phyloP scores from a whole-genome alignment of 2,888 invertebrate species.

The Stenodema calcarata region DNA sequence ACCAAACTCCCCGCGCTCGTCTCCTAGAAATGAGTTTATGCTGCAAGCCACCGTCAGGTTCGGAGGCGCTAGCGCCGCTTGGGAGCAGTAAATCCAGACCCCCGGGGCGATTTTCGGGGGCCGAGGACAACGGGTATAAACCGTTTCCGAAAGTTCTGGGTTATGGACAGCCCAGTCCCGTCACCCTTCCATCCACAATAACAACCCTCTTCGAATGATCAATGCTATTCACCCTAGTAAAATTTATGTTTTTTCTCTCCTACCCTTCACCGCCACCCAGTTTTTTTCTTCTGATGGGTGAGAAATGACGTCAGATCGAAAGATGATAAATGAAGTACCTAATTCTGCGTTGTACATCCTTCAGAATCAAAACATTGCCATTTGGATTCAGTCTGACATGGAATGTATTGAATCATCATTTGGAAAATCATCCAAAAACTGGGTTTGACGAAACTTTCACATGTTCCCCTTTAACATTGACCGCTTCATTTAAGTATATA shows the following conservation, averaged over 20 bases:
- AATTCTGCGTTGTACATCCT: too few relatives aligned
- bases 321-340: neutral
- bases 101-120: neutral
- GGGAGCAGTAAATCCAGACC: slow-evolving; percentile 36
- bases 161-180: neutral
- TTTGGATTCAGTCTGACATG: too few relatives aligned
- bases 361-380: too few relatives aligned
- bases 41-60: neutral
- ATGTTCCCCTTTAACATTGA: too few relatives aligned
- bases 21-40: slow-evolving; percentile 37
- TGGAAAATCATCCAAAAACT: too few relatives aligned
- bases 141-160: neutral
- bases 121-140: neutral
- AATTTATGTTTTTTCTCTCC: neutral
- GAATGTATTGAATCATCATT: too few relatives aligned
- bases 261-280: neutral
- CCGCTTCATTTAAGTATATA: too few relatives aligned
- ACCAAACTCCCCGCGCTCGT: neutral
- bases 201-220: neutral
- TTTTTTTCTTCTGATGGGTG: neutral
- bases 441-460: too few relatives aligned
- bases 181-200: neutral
- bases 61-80: slow-evolving; percentile 11
- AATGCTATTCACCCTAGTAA: neutral
- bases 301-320: neutral